Evolutionary conservation across 2,888 invertebrate species (phyloP), one percentile per base, ranked within the genome.

Genomic region (Chalcis sispes): DNA sequence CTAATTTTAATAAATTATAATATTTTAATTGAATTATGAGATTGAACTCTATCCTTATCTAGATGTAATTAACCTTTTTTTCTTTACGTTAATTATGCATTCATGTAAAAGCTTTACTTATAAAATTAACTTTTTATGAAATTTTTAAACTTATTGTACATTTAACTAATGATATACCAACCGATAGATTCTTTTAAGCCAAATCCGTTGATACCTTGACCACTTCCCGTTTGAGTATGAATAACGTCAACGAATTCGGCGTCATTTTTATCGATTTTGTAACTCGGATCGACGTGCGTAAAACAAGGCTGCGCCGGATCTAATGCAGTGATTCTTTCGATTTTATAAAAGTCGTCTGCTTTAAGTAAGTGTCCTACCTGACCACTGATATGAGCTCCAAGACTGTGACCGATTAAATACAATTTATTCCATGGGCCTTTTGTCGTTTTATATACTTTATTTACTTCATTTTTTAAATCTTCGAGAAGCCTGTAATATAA

Each of bases 251-350:
- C 92, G 67, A 91, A 92, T 36, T 90, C 89, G 0, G 93, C 93
- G 78, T 93, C 92, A 0, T 89, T 84, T 3, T 88, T 85, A 81
- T 92, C 91, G 77, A 93, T 81, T 7, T 90, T 89, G 77, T 92
- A 90, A 0, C 88, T 85, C 0, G 84, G 70, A 73, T 89, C 88
- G 0, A 85, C 82, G 0, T 90, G 89, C 13, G 88, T 89, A 83
- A 93, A 93, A 79, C 92, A 93, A 0, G 92, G 92, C 70, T 92
- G 92, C 0, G 93, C 92, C n/a, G 93, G 93, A 80, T 93, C 93
- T 75, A 93, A 85, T 52, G 92, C 93, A 89, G 83, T 86, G 74
- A 90, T 85, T 74, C 87, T 82, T 4, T 72, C 72, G 1, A 78
- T 48, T 40, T 66, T 69, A 70, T 70, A 78, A 23, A 78, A 72